Evolutionary conservation across 2,888 invertebrate genomes (phyloP).

Genomic region (Drosophila leonis): DNA sequence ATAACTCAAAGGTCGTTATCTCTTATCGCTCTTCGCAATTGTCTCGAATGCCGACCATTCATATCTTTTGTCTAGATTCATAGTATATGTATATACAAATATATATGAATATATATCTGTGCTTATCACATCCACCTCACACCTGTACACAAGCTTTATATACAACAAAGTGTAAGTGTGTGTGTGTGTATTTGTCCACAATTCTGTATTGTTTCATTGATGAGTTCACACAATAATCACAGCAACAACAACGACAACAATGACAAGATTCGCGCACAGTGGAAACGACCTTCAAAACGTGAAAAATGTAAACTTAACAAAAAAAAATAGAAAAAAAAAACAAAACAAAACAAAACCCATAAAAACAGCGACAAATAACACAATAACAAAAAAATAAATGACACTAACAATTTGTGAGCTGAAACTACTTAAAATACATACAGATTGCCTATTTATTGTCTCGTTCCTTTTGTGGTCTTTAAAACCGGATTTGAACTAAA

Average conservation of each 20-base stretch:
- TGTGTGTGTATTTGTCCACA: constrained; percentile 13
- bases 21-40: constrained; percentile 29
- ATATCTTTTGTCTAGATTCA: constrained; percentile 23
- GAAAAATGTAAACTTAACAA: constrained; percentile 71
- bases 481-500: constrained; percentile 55
- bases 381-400: constrained; percentile 31
- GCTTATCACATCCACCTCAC: constrained; percentile 7
- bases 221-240: constrained; percentile 74
- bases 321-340: constrained; percentile 27
- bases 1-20: constrained; percentile 31
- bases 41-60: constrained; percentile 28
- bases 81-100: neutral
- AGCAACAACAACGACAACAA: constrained; percentile 34
- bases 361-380: constrained; percentile 40
- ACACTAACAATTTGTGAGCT: constrained; percentile 51
- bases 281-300: constrained; percentile 79
- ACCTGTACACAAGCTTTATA: neutral
- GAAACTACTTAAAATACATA: constrained; percentile 58
- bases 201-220: constrained; percentile 74
- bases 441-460: constrained; percentile 60
- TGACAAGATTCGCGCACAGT: constrained; percentile 39
- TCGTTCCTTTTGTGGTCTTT: constrained; percentile 62
- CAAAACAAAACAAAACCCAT: constrained; percentile 19
- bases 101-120: constrained; percentile 7
- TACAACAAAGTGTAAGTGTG: neutral